Evolutionary conservation across 2,888 invertebrate genomes (phyloP), one percentile per base, ranked within the genome.

Genomic region (Volucella zonaria): DNA sequence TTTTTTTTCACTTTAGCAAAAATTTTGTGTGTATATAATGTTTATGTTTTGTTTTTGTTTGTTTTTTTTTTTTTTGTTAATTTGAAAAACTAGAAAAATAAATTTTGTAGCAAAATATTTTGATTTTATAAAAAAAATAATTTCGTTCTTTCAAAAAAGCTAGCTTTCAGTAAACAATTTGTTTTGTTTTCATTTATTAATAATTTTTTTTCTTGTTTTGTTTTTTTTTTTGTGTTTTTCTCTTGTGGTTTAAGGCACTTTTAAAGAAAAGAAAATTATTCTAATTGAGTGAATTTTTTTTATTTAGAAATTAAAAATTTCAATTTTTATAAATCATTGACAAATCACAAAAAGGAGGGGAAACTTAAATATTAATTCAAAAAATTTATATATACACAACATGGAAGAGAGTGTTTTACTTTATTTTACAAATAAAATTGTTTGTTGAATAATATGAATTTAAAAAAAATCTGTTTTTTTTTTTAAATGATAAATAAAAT

Each of bases 101-200:
- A 78, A 51, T 51, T 42, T 71, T 70, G 70, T 83, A 83, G 83
- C 83, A 83, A 83, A 83, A 83, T 83, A 83, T 83, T 76, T 77
- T 31, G 31, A 40, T 31, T 83, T 31, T 49, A 42, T 58, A 64
- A 52, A 66, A 66, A 31, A 66, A 76, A 76, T 71, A 40, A 15
- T 12, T 12, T 58, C 9, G 54, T 18, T 61, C 8, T 1, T 23
- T 51, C n/a, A 49, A 79, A 78, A 66, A 71, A 70, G 82, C 79
- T 54, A 70, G 52, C 45, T 15, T 23, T 52, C 58, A 18, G 40
- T 31, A 31, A 73, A 56, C 42, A 40, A 15, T 51, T 70, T 62
- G 31, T 18, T 47, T 12, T 67, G 58, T 71, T 68, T 82, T 15
- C 14, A 23, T 23, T 23, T 74, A 31, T 59, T 66, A 49, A 14